Evolutionary conservation across 2,888 invertebrate genomes (phyloP), one percentile per base, ranked within the genome.

Genomic region (Tryphoninae sp.): DNA sequence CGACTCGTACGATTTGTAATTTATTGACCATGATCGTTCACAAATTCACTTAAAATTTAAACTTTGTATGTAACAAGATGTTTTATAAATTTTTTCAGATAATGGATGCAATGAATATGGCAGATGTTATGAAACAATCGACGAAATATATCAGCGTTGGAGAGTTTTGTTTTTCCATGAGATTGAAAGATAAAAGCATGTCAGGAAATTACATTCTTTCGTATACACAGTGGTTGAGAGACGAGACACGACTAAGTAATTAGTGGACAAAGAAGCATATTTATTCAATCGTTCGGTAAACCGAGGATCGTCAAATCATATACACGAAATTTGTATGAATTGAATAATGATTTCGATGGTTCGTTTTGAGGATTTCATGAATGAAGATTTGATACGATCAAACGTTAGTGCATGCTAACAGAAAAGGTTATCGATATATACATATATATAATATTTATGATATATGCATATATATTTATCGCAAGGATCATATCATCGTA

Each of bases 1-100:
- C 86, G 11, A 89, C 83, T 7, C 86, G 81, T 61, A 89, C 84
- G 64, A 90, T 85, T 85, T 89, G 88, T 49, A 88, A 84, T 76
- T 86, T 88, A 59, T 83, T 85, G 83, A 86, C 83, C 85, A 83
- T 86, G 68, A 58, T 78, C 69, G 51, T 65, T 74, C 68, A 73
- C 58, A 8, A 26, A 67, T 65, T 42, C 0, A 78, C 74, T 78
- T 49, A n/a, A 13, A 16, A 74, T 73, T 77, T 81, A 9, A 16
- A 19, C 26, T 3, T 16, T 11, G 19, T 45, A 55, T 11, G 19
- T 45, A 55, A 7, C 19, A n/a, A 13, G 59, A 67, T 71, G 53
- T 78, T 81, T 65, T 13, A 26, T 1, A n/a, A 42, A 69, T 64
- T 78, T 74, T 74, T 74, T 45, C 49, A 11, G 16, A 64, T 75